phyloP scores from a whole-genome alignment of 2,888 invertebrate genomes.

The Lamellibrachia columna region DNA sequence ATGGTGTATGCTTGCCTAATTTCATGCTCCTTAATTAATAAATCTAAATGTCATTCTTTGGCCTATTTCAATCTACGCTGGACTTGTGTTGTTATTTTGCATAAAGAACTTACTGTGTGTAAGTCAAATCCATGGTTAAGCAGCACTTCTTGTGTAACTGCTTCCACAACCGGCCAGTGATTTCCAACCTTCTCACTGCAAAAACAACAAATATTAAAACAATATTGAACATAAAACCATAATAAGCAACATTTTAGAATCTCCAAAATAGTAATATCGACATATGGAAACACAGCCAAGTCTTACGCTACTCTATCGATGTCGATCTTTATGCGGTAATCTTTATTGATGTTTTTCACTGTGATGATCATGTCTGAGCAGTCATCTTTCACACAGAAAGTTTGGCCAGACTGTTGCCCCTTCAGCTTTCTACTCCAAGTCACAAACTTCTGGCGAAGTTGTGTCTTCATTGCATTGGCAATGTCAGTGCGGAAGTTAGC shows the following conservation, averaged over 20 bases:
- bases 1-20: too few relatives aligned
- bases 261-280: background rate
- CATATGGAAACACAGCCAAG: background rate
- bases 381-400: background rate
- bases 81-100: too few relatives aligned
- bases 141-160: constrained; percentile 13
- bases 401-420: background rate
- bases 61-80: too few relatives aligned
- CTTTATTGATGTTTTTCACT: background rate
- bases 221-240: background rate
- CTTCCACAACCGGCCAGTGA: constrained; percentile 13
- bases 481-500: background rate
- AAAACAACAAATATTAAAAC: background rate
- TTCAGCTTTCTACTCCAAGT: background rate
- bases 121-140: constrained; percentile 24
- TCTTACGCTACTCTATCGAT: background rate
- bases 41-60: too few relatives aligned
- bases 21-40: too few relatives aligned
- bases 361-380: constrained; percentile 17
- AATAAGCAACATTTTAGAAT: background rate
- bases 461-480: background rate
- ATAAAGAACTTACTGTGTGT: background rate
- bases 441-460: background rate
- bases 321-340: background rate
- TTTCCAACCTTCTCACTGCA: constrained; percentile 5